phyloP scores from a whole-genome alignment of 2,113 vertebrate species.

The Apaloderma vittatum region DNA sequence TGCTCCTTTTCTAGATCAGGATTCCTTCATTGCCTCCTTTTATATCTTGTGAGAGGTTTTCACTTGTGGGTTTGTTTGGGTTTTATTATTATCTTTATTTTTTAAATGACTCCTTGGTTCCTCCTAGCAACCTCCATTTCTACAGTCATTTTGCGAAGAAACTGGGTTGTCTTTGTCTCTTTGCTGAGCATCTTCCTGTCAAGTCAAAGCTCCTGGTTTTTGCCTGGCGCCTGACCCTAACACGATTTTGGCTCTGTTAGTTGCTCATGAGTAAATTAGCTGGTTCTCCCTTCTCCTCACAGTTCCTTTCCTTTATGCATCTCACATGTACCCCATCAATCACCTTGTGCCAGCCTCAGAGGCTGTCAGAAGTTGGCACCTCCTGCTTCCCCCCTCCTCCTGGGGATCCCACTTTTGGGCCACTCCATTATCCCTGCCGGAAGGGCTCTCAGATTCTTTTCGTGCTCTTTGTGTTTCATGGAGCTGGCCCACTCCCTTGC shows the following conservation, averaged over 20 bases:
- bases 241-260: not conserved
- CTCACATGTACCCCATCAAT: not conserved
- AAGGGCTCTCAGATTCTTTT: not conserved
- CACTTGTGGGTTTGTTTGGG: not conserved
- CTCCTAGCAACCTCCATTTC: not conserved
- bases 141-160: not conserved
- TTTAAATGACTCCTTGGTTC: not conserved
- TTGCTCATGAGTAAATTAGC: not conserved
- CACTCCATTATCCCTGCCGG: not conserved
- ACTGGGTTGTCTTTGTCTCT: not conserved
- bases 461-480: not conserved
- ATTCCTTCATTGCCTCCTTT: not conserved
- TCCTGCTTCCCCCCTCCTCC: not conserved
- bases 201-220: slow-evolving; percentile 15
- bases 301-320: slow-evolving; percentile 16
- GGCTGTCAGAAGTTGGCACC: slow-evolving; percentile 16
- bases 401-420: fast-evolving
- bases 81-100: not conserved
- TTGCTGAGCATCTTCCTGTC: not conserved
- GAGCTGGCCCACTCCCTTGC: not conserved
- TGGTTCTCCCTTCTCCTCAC: not conserved
- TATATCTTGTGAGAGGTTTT: not conserved
- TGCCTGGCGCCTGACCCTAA: not conserved
- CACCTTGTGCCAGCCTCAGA: not conserved
- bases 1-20: not conserved